A percentile compares a stretch with the other conserved stretches of the same genome.
Conservation (phyloP, 2,888 invertebrate species). For the Caenorhabditis macrosperma region DNA sequence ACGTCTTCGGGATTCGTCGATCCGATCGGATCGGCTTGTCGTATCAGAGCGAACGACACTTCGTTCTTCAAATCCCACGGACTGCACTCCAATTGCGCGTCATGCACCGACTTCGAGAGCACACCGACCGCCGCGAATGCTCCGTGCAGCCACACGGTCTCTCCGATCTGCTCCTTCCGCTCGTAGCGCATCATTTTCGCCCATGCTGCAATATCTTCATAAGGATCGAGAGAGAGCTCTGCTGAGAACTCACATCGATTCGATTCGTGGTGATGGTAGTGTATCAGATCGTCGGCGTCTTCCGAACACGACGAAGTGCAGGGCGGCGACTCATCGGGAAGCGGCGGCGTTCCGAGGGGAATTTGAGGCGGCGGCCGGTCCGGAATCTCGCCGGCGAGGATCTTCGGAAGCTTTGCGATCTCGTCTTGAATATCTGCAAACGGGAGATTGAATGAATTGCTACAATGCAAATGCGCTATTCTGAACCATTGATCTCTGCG, state of each 20-base stretch:
- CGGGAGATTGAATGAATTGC: too few relatives aligned
- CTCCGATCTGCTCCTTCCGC: constrained; percentile 76
- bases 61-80: constrained; percentile 76
- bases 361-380: constrained; percentile 64
- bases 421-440: constrained; percentile 55
- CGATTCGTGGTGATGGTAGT: constrained; percentile 53
- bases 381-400: constrained; percentile 54
- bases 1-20: constrained; percentile 76
- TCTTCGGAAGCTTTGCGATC: constrained; percentile 54
- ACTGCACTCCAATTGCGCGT: constrained; percentile 76
- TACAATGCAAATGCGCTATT: too few relatives aligned
- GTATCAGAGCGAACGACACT: constrained; percentile 76
- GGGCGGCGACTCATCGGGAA: constrained; percentile 67
- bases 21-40: constrained; percentile 73
- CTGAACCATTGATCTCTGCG: too few relatives aligned
- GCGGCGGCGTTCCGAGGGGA: constrained; percentile 60
- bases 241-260: constrained; percentile 40
- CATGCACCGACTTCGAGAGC: constrained; percentile 71
- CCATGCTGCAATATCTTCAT: constrained; percentile 72
- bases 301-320: constrained; percentile 59
- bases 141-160: constrained; percentile 74
- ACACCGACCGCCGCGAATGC: constrained; percentile 73
- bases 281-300: constrained; percentile 55
- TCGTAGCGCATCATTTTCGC: constrained; percentile 77
- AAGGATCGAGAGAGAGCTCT: not conserved